Percentiles rank a stretch among this genome's conserved stretches.
Conservation (phyloP, 2,888 invertebrate species). For the Bursaphelenchus okinawaensis region DNA sequence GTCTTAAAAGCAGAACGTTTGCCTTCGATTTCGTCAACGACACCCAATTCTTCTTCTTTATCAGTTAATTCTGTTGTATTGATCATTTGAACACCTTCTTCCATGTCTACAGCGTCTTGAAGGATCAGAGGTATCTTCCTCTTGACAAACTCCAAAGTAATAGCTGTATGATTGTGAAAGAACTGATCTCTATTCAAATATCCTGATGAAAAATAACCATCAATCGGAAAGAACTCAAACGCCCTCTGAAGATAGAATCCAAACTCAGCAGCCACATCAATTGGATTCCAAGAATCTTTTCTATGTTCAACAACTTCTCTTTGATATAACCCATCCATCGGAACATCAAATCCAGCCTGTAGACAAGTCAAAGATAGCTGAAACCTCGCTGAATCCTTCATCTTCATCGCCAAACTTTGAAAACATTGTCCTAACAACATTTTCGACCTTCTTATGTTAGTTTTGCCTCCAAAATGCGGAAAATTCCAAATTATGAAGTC, state of each 20-base stretch:
- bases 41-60: neutral
- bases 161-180: conserved; percentile 37
- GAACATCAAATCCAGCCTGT: conserved; percentile 39
- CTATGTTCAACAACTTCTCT: conserved; percentile 36
- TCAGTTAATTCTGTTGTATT: too few species aligned
- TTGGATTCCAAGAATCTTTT: conserved; percentile 49
- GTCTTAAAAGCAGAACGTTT: too few species aligned
- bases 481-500: conserved; percentile 66
- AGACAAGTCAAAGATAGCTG: conserved; percentile 38
- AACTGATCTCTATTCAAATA: conserved; percentile 40
- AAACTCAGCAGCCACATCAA: conserved; percentile 38
- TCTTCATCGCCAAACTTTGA: conserved; percentile 22
- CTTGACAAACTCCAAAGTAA: conserved; percentile 26
- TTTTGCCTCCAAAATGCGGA: conserved; percentile 66
- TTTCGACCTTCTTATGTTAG: conserved; percentile 65
- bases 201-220: conserved; percentile 41
- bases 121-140: neutral
- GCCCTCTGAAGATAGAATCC: conserved; percentile 14
- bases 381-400: conserved; percentile 26
- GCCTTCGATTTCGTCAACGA: too few species aligned
- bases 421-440: conserved; percentile 60
- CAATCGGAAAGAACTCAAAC: neutral
- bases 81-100: too few species aligned
- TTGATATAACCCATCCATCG: conserved; percentile 23
- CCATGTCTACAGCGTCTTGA: conserved; percentile 9